These are phyloP conservation scores for Gibbula magus DNA, from an alignment of 2,888 invertebrate species.

Conservation along the genomic window DNA sequence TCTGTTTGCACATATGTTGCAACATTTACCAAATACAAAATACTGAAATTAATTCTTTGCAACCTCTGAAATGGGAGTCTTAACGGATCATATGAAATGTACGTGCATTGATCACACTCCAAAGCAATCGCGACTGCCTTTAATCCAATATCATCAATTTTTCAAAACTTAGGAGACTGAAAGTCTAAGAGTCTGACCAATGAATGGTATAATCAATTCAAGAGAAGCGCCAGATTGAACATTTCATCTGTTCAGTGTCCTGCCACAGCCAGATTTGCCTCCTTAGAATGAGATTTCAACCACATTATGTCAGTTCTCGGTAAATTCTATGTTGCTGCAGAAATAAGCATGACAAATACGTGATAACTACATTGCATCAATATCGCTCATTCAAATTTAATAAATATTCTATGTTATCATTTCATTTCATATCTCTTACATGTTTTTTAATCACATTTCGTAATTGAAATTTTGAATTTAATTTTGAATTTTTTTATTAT, in stretches of 20 bases:
- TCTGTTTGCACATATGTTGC: too few relatives aligned
- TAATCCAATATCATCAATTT: slow-evolving; percentile 24
- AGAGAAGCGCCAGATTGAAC: not conserved
- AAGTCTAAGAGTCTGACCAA: slow-evolving; percentile 13
- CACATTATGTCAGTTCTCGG: not conserved
- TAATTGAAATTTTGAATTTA: too few relatives aligned
- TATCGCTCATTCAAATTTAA: too few relatives aligned
- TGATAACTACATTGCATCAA: not conserved
- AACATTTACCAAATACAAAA: too few relatives aligned
- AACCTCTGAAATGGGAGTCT: not conserved
- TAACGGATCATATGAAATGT: slow-evolving; percentile 9
- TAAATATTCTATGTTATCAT: too few relatives aligned
- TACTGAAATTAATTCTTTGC: too few relatives aligned
- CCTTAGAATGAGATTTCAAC: slow-evolving; percentile 21
- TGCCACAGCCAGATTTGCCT: not conserved
- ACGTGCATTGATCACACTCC: slow-evolving; percentile 6
- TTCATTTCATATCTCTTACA: too few relatives aligned
- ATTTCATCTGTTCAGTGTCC: not conserved
- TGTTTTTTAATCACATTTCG: too few relatives aligned
- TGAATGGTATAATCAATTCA: slow-evolving; percentile 17
- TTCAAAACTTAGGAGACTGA: slow-evolving; percentile 16
- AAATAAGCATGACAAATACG: slow-evolving; percentile 18
- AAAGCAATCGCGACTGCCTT: not conserved
- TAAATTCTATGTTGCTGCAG: not conserved
- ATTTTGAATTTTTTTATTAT: too few relatives aligned